Evolutionary conservation across 2,797 vertebrate species (phyloP), one percentile per base, ranked within the genome.

Genomic region (Anguilla anguilla): DNA sequence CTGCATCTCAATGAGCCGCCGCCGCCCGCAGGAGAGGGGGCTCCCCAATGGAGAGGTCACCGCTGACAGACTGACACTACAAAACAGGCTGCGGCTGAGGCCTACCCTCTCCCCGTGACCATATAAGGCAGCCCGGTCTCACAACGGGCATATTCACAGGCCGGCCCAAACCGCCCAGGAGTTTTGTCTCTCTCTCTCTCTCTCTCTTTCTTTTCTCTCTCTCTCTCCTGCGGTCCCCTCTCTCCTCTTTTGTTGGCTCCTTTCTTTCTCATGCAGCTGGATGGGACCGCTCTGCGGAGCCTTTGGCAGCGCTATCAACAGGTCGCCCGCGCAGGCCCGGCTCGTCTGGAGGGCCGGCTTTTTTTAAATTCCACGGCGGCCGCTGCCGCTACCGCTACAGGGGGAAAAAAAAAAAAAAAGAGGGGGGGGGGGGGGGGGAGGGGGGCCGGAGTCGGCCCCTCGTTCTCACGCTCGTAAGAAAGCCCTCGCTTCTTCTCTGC

Each of bases 401-500:
- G 79, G 85, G 81, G 77, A 51, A 90, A 89, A 89, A 87, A 88
- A 90, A 91, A 91, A 90, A n/a, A 57, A 22, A 67, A 25, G 22
- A 35, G 10, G 43, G 57, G 81, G 79, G 88, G 89, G 88, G 61
- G 85, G 87, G 88, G 89, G 88, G 61, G 85, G 87, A 49, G 86
- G 90, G 91, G 86, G 92, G 92, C 88, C 93, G 92, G 94, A 94
- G 92, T 91, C 95, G 94, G 95, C 93, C 94, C 93, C 91, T 94
- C 95, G 96, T 98, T 98, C 97, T 97, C 97, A 98, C 96, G 96
- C 97, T 98, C 94, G 84, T 95, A 96, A 97, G 97, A 97, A 96
- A 97, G 96, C 95, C 94, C 93, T 96, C 95, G 94, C 95, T 97
- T 97, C 96, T 96, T 96, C 96, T 97, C 95, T 6, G 90, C 95